These are phyloP conservation scores for Premnoplex brunnescens DNA, from an alignment of 2,797 vertebrate species.

Conservation along the genomic window DNA sequence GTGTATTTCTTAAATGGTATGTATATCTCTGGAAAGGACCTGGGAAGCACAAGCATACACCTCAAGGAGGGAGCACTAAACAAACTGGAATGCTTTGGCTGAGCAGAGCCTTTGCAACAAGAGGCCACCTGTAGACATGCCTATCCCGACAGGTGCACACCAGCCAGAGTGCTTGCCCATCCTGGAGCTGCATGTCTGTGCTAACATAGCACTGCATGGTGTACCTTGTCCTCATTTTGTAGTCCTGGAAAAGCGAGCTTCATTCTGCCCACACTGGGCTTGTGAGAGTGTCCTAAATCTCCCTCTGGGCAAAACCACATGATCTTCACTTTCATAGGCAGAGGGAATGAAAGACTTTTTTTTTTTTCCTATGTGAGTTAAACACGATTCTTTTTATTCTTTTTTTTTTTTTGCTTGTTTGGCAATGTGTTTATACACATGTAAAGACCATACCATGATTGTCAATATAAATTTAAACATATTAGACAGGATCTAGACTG, in stretches of 20 bases:
- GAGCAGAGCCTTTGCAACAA: background rate
- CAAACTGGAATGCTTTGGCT: background rate
- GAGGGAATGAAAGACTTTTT: background rate
- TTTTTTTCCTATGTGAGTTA: background rate
- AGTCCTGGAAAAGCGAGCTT: background rate
- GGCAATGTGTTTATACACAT: background rate
- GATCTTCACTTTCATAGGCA: background rate
- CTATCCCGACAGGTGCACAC: no score
- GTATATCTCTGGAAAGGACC: background rate
- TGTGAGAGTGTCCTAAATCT: background rate
- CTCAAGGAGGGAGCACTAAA: background rate
- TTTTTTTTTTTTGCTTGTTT: background rate
- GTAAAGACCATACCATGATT: background rate
- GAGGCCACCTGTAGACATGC: background rate
- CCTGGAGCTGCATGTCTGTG: no score
- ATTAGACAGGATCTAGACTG: background rate
- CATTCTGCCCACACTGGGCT: background rate
- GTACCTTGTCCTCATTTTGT: background rate
- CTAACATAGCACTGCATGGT: no score
- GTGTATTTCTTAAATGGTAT: background rate
- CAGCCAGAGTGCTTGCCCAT: rapidly evolving
- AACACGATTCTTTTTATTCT: background rate
- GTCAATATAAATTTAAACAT: background rate
- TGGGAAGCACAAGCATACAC: background rate
- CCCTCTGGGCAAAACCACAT: background rate